Evolutionary conservation across 1,140 invertebrate genomes (phyloP), one percentile per base, ranked within the genome.

Genomic region (Arion vulgaris): DNA sequence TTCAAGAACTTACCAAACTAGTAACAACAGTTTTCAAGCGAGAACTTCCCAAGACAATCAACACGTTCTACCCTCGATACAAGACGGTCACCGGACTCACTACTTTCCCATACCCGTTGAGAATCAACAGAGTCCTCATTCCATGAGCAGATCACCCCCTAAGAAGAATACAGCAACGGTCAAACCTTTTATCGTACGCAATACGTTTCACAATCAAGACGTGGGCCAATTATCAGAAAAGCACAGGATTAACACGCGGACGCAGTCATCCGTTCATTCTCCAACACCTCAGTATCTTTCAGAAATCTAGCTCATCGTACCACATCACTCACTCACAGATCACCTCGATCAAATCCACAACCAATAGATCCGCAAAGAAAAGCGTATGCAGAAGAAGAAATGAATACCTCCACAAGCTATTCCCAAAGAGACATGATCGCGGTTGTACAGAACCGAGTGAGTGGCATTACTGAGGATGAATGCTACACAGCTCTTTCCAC

Each of bases 401-500:
- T 53, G 5, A 49, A 73, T 73, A 80, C 62, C 66, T 86, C 86
- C 57, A 77, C 83, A 32, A 82, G 84, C 1, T 86, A 86, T 13
- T 89, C 88, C 13, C 90, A 87, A 5, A 81, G 86, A 71, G 88
- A 91, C 57, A 86, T 87, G 73, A 88, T 92, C 19, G 80, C 79
- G 15, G 71, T 84, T 28, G 85, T 91, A 36, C 85, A 88, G 80
- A 88, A 84, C 34, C 86, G 85, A 69, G 93, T 94, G 32, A 90
- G 93, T 0, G 92, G 93, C 32, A 90, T 93, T 9, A 93, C 91
- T 0, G 87, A 90, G 62, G 92, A 93, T 38, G 93, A 93, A 84
- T 93, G 93, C 81, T 89, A 95, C 34, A 90, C 93, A 0, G 95
- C 95, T 0, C 88, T 97, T 69, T 89, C 86, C 57, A 87, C 90